Conservation (phyloP, 2,797 vertebrate genomes). For the Lindbergichthys nudifrons region DNA sequence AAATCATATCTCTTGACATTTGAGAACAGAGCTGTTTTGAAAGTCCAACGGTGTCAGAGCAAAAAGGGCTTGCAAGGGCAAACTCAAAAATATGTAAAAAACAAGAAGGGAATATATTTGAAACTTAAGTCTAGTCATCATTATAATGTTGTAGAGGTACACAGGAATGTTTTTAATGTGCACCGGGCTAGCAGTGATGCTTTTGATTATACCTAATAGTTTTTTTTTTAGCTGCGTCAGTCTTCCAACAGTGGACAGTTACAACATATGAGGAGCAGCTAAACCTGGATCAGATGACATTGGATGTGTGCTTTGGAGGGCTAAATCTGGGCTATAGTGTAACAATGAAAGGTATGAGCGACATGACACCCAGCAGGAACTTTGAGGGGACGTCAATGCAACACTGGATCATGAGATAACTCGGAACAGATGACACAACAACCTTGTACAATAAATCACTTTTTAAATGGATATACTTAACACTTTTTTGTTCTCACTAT, state of each 20-base stretch:
- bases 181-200: background rate
- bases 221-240: slow-evolving; percentile 32
- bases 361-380: background rate
- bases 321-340: slow-evolving; percentile 34
- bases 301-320: slow-evolving; percentile 26
- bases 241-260: slow-evolving; percentile 32
- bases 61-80: background rate
- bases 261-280: slow-evolving; percentile 30
- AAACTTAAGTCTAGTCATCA: background rate
- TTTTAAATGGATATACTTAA: background rate
- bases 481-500: background rate
- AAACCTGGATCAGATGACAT: slow-evolving; percentile 60
- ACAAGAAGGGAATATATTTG: background rate
- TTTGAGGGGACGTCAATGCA: slow-evolving; percentile 12
- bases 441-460: background rate
- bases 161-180: background rate
- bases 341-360: slow-evolving; percentile 21
- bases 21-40: background rate
- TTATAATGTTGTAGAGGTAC: background rate
- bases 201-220: background rate
- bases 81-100: slow-evolving; percentile 11
- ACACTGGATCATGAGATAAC: background rate
- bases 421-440: background rate
- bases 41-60: background rate
- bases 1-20: slow-evolving; percentile 10